Conservation (phyloP, 2,113 vertebrate species). For the Meleagris gallopavo region DNA sequence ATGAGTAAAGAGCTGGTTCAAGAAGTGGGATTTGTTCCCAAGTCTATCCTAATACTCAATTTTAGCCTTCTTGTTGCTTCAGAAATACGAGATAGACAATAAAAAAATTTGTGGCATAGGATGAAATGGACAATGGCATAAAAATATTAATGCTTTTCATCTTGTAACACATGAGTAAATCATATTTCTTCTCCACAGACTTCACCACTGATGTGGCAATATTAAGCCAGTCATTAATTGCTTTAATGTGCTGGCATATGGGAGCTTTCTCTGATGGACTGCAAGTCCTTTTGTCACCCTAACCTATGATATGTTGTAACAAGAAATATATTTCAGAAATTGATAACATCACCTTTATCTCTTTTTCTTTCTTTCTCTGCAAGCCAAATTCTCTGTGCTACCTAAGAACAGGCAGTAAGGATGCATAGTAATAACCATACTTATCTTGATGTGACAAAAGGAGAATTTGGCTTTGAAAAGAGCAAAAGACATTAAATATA, state of each 20-base stretch:
- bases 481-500: not conserved
- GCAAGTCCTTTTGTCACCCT: not conserved
- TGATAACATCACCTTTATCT: not conserved
- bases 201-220: not conserved
- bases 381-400: not conserved
- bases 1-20: not conserved
- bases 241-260: not conserved
- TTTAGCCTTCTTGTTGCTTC: not conserved
- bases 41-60: not conserved
- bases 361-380: not conserved
- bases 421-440: not conserved
- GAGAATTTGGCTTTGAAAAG: not conserved
- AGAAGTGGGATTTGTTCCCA: not conserved
- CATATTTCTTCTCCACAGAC: not conserved
- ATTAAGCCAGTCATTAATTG: fast-evolving
- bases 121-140: not conserved
- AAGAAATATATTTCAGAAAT: not conserved
- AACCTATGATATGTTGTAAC: not conserved
- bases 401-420: not conserved
- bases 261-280: not conserved
- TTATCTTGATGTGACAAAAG: not conserved
- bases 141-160: not conserved
- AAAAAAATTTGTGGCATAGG: not conserved
- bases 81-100: not conserved
- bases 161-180: not conserved